Evolutionary conservation across 2,113 vertebrate species (phyloP).

Genomic region (Mustela lutreola): DNA sequence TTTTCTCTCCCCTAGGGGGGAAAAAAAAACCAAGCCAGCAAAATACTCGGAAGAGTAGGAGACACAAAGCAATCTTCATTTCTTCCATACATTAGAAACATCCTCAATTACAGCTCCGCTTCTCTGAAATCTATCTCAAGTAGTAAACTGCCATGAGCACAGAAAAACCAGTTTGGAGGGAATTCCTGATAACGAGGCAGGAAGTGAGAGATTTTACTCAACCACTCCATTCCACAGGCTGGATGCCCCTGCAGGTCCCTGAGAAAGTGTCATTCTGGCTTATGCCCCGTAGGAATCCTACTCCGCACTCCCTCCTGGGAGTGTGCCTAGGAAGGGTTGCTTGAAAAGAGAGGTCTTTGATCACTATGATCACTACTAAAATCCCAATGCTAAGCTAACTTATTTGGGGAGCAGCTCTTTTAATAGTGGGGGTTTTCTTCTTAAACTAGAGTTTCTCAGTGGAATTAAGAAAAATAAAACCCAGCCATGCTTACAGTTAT

Average conservation of each 20-base stretch:
- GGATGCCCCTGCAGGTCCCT: neutral
- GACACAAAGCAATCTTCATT: slow-evolving; percentile 63
- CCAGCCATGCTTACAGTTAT: neutral
- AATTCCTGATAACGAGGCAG: slow-evolving; percentile 34
- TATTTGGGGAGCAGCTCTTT: neutral
- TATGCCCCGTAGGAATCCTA: slow-evolving; percentile 19
- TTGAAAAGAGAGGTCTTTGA: neutral
- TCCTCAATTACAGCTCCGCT: slow-evolving; percentile 57
- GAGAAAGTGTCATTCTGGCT: slow-evolving; percentile 40
- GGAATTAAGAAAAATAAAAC: neutral
- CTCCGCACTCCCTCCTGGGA: neutral
- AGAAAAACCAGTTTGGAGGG: slow-evolving; percentile 40
- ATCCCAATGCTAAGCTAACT: slow-evolving; percentile 3
- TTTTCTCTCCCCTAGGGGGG: neutral
- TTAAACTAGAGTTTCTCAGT: slow-evolving; percentile 41
- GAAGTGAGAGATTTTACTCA: slow-evolving; percentile 13
- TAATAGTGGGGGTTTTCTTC: slow-evolving; percentile 4
- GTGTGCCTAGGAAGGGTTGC: neutral
- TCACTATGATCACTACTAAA: slow-evolving; percentile 4
- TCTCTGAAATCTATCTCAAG: slow-evolving; percentile 58
- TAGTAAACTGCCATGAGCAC: slow-evolving; percentile 49
- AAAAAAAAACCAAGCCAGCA: neutral
- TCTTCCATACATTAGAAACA: slow-evolving; percentile 58
- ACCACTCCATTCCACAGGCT: neutral
- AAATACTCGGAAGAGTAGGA: slow-evolving; percentile 59